These are phyloP conservation scores for Choreutis nemorana DNA, from an alignment of 2,888 invertebrate genomes.

Conservation along the genomic window DNA sequence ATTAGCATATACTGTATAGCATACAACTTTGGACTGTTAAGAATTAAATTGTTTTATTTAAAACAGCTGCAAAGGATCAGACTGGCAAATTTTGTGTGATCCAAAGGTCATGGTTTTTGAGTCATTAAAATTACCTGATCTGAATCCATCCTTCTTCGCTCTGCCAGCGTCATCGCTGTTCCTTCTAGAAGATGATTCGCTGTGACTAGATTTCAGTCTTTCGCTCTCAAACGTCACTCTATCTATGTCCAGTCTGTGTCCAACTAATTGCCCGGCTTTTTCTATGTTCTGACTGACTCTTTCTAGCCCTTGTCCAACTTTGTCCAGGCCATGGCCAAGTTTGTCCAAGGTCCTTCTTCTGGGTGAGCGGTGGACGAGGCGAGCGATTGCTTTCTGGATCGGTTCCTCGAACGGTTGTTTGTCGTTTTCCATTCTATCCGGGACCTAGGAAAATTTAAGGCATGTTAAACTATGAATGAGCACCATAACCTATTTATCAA, in stretches of 20 bases:
- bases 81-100: too few relatives aligned
- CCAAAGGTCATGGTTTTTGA: neutral
- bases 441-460: too few relatives aligned
- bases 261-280: conserved; percentile 19
- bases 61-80: too few relatives aligned
- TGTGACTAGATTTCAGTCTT: conserved; percentile 31
- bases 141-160: conserved; percentile 27
- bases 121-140: conserved; percentile 23
- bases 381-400: conserved; percentile 22
- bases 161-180: conserved; percentile 45
- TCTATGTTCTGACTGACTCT: conserved; percentile 17
- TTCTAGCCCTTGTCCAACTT: conserved; percentile 14
- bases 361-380: conserved; percentile 24
- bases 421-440: conserved; percentile 37
- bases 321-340: conserved; percentile 5
- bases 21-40: neutral
- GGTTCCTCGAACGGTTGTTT: conserved; percentile 19
- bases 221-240: conserved; percentile 46
- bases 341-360: conserved; percentile 9
- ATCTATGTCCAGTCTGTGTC: conserved; percentile 24
- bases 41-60: neutral
- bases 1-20: neutral
- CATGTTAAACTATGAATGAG: too few relatives aligned
- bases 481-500: too few relatives aligned
- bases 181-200: conserved; percentile 46